These are phyloP conservation scores for Calliscelio sp. DNA, from an alignment of 2,888 invertebrate species.

Conservation along the genomic window DNA sequence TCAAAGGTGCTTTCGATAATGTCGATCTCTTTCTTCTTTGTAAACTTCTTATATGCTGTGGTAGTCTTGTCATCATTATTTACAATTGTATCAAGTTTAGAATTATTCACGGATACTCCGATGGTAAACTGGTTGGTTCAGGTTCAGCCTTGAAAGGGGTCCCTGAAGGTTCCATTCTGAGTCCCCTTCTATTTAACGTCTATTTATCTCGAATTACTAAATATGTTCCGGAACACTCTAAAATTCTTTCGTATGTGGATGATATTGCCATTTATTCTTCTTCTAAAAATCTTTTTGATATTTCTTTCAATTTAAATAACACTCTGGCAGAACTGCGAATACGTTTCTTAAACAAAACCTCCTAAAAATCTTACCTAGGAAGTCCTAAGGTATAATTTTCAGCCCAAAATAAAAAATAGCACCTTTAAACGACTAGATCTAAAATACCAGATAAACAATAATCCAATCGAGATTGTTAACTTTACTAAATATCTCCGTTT, in stretches of 20 bases:
- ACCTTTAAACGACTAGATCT: background rate
- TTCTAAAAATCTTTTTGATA: background rate
- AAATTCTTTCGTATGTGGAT: conserved; percentile 13
- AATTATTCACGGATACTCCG: background rate
- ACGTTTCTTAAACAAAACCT: background rate
- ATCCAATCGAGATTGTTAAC: background rate
- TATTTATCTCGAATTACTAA: background rate
- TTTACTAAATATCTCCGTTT: background rate
- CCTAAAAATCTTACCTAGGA: background rate
- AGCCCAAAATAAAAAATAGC: background rate
- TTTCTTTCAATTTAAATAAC: background rate
- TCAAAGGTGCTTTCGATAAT: conserved; percentile 34
- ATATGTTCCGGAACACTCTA: background rate
- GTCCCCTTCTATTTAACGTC: conserved; percentile 21
- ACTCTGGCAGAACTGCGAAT: background rate
- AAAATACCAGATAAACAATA: too few relatives aligned
- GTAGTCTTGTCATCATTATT: background rate
- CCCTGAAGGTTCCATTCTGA: conserved; percentile 14
- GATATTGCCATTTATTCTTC: conserved; percentile 14
- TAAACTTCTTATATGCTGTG: background rate
- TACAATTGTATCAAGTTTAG: conserved; percentile 21
- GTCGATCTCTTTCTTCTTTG: conserved; percentile 6
- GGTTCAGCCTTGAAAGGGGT: background rate
- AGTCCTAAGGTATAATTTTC: background rate
- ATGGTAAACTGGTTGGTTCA: background rate